Evolutionary conservation across 2,113 vertebrate species (phyloP).

Genomic region (Acrocephalus kingi): DNA sequence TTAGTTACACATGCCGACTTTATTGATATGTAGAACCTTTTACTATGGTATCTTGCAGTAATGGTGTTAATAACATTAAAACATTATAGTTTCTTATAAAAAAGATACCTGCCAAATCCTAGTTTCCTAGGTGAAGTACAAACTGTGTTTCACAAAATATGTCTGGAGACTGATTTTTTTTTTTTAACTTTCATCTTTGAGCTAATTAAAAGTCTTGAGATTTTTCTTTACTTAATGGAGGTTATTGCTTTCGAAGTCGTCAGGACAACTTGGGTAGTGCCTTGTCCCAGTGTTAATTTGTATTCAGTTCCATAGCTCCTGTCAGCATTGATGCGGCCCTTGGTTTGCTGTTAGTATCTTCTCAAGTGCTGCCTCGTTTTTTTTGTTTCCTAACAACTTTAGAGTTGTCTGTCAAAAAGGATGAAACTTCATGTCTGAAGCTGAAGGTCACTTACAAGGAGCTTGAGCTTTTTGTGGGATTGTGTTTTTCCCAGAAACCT

Average conservation of each 20-base stretch:
- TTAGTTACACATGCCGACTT: neutral
- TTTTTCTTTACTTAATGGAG: neutral
- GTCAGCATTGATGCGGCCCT: neutral
- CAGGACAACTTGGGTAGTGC: neutral
- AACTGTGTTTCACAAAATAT: neutral
- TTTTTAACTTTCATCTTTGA: neutral
- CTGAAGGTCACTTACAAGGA: neutral
- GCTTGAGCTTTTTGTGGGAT: neutral
- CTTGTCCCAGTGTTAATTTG: neutral
- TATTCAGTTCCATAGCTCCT: neutral
- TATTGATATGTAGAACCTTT: neutral
- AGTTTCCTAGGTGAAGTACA: neutral
- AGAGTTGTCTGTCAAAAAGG: neutral
- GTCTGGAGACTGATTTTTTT: neutral
- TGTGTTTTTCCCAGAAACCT: neutral
- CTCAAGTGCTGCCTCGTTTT: neutral
- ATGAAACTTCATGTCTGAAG: neutral
- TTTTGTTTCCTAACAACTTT: neutral
- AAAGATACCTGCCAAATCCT: neutral
- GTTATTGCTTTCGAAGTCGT: neutral
- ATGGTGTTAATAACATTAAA: neutral
- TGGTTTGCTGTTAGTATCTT: neutral
- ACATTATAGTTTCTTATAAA: neutral
- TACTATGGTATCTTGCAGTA: neutral
- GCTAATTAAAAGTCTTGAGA: neutral